phyloP scores from a whole-genome alignment of 2,888 invertebrate genomes.

The Eristalis intricaria region DNA sequence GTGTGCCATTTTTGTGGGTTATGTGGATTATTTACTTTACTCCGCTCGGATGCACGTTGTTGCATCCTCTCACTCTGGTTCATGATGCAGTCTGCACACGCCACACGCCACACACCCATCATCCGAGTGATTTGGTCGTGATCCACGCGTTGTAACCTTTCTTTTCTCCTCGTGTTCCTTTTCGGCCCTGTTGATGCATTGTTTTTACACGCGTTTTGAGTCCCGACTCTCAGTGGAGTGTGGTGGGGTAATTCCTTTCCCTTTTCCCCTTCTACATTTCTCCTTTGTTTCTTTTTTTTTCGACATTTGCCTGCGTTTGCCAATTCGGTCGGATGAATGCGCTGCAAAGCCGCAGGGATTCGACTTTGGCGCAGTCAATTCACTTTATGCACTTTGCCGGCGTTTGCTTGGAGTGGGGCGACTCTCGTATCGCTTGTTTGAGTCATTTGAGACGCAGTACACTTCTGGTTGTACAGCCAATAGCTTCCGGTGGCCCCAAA shows the following conservation, averaged over 20 bases:
- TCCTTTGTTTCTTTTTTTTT: conserved; percentile 5
- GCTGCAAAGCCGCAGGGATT: conserved; percentile 23
- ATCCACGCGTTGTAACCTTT: conserved; percentile 22
- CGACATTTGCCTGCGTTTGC: conserved; percentile 31
- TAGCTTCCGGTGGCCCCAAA: conserved; percentile 30
- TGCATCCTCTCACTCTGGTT: conserved; percentile 53
- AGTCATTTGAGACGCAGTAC: background rate
- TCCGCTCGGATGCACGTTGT: conserved; percentile 58
- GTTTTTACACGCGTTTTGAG: conserved; percentile 35
- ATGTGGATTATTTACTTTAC: conserved; percentile 71
- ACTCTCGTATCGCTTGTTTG: background rate
- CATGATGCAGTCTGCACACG: conserved; percentile 34
- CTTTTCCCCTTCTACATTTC: background rate
- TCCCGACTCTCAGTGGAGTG: conserved; percentile 10
- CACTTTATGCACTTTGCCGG: background rate
- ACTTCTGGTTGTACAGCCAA: conserved; percentile 8
- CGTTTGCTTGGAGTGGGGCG: background rate
- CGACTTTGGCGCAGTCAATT: conserved; percentile 33
- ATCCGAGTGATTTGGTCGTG: conserved; percentile 31
- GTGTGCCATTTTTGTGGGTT: conserved; percentile 69
- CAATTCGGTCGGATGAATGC: conserved; percentile 28
- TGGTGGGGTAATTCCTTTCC: background rate
- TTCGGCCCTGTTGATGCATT: conserved; percentile 8
- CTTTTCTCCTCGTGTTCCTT: conserved; percentile 11
- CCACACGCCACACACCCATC: conserved; percentile 20